Percentiles rank a stretch among this genome's conserved stretches.
Evolutionary conservation across 2,888 invertebrate genomes (phyloP).

Genomic region (Torymus auratus): DNA sequence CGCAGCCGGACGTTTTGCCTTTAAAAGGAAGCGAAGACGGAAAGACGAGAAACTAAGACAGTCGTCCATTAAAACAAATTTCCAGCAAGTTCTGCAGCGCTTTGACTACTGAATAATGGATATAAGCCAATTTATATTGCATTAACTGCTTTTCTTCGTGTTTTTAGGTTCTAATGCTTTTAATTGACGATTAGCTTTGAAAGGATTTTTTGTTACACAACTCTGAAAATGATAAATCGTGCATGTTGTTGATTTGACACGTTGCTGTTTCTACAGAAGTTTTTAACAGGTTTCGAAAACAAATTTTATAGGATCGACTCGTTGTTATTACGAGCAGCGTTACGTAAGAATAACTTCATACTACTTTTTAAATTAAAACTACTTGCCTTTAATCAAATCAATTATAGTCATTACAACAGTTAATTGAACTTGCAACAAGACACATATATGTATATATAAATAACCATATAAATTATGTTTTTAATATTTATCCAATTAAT

Average conservation of each 20-base stretch:
- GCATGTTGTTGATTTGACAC: too few relatives aligned
- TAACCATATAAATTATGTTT: too few relatives aligned
- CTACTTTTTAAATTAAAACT: too few relatives aligned
- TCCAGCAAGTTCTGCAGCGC: conserved; percentile 13
- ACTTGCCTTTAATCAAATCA: too few relatives aligned
- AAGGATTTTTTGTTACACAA: neutral
- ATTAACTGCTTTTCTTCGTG: neutral
- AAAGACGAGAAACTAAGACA: neutral
- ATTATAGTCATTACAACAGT: too few relatives aligned
- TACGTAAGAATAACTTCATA: too few relatives aligned
- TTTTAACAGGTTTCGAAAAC: neutral
- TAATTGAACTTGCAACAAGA: too few relatives aligned
- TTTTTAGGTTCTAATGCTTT: conserved; percentile 1
- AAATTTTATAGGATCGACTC: too few relatives aligned
- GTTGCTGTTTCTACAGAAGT: neutral
- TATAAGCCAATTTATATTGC: conserved; percentile 27
- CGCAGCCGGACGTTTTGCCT: conserved; percentile 31
- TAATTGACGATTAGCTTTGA: conserved; percentile 11
- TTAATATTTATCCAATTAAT: too few relatives aligned
- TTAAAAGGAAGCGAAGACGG: neutral
- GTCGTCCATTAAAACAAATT: conserved; percentile 43
- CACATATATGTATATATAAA: too few relatives aligned
- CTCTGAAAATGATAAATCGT: neutral
- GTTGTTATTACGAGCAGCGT: too few relatives aligned
- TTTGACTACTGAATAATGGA: conserved; percentile 35